Base-by-base conservation (phyloP, 2,113 vertebrate genomes). In the Rafetus swinhoei region DNA sequence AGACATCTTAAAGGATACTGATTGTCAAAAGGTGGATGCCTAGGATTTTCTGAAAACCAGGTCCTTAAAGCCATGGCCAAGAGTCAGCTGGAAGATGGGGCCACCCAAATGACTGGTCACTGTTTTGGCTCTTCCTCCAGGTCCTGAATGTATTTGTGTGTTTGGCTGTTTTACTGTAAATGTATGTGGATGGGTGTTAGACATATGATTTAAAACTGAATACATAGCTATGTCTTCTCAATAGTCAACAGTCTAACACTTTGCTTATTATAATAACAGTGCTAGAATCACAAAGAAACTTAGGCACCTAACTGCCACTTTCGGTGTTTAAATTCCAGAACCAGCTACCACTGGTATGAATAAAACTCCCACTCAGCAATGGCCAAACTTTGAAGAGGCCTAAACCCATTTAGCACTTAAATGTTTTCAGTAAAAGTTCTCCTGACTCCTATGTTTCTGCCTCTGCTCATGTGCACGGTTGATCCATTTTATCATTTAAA, bases 251-350 rank as follows among this genome's bases (percentile, higher is more conserved):
- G 52, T 53, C 9, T 24, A 88, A 14, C 9, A 82, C 19, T 1
- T 5, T 35, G n/a, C 1, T 6, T 0, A 1, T 21, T 10, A 93
- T n/a, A 3, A 12, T 62, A 62, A 62, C 25, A 29, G 59, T 25
- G 59, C 59, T 62, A 29, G 25, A 62, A 12, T 62, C 25, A 29
- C 25, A 62, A 29, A 62, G 25, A 12, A 5, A 14, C 59, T 27
- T 59, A 59, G 22, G 24, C 59, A 25, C 9, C 59, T 62, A 62
- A 29, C 25, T 62, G 25, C 5, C 59, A 62, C 25, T 60, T 27
- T 60, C 8, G 11, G 59, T 27, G 25, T 13, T 27, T 62, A 62
- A 62, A 62, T 62, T 2, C 59, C 25, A 62, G 59, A 62, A 29
- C 25, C 59, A 62, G 25, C 25, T 25, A 62, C 59, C 12, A 62